Percentiles rank a stretch among this genome's conserved stretches.
These are phyloP conservation scores for Tokudaia muenninki DNA, from an alignment of 2,797 vertebrate genomes.

Conservation along the genomic window DNA sequence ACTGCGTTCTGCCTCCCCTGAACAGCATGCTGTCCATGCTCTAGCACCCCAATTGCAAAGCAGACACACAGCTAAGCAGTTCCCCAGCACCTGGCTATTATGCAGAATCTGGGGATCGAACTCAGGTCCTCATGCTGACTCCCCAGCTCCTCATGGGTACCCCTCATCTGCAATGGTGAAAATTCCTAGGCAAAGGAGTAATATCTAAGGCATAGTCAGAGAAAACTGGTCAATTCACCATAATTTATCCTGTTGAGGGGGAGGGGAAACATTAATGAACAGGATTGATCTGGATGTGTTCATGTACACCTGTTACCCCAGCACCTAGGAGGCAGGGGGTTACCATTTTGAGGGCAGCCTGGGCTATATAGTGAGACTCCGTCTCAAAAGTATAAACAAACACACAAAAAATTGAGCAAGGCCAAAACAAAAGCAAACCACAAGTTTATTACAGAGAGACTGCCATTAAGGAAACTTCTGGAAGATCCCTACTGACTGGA, in stretches of 20 bases:
- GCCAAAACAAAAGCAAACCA: not conserved
- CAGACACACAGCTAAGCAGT: too few relatives aligned
- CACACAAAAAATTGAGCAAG: not conserved
- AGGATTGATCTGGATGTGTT: not conserved
- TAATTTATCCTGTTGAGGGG: not conserved
- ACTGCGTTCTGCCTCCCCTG: too few relatives aligned
- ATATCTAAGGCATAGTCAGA: not conserved
- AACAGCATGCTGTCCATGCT: too few relatives aligned
- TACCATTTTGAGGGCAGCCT: not conserved
- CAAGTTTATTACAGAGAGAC: not conserved
- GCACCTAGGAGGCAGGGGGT: not conserved
- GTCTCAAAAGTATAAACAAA: not conserved
- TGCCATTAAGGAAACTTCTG: not conserved
- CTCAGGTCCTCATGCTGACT: not conserved
- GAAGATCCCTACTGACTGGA: slow-evolving; percentile 34
- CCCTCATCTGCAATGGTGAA: not conserved
- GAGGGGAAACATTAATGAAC: not conserved
- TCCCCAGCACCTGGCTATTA: not conserved
- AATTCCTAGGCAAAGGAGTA: not conserved
- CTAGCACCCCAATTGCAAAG: too few relatives aligned
- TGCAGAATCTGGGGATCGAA: not conserved
- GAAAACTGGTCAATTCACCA: not conserved
- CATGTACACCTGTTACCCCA: not conserved
- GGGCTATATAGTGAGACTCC: not conserved
- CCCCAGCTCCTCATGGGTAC: too few relatives aligned